These are phyloP conservation scores for Melanostoma mellinum DNA, from an alignment of 2,888 invertebrate species.

Conservation along the genomic window DNA sequence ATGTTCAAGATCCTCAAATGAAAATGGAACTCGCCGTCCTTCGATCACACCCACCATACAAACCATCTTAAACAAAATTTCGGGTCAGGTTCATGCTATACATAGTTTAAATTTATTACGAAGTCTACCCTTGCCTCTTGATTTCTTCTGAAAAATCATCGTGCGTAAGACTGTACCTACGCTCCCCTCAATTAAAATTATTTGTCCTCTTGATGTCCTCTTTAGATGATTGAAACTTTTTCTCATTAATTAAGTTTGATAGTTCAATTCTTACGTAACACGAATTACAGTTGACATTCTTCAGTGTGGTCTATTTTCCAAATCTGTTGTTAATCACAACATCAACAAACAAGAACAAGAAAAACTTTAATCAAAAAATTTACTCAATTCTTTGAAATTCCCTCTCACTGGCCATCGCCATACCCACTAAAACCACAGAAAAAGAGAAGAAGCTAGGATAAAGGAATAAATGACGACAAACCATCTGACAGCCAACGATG, in stretches of 20 bases:
- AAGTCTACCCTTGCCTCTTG: constrained; percentile 30
- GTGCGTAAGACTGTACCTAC: constrained; percentile 35
- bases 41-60: no score
- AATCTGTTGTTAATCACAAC: constrained; percentile 60
- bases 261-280: constrained; percentile 54
- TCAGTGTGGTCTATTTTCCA: constrained; percentile 31
- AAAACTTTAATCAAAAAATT: not conserved
- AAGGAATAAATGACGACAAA: not conserved
- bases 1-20: no score
- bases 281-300: constrained; percentile 32
- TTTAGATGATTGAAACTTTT: no score
- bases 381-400: not conserved
- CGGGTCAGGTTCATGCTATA: constrained; percentile 10
- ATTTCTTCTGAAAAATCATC: constrained; percentile 22
- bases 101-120: constrained; percentile 35
- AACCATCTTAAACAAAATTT: not conserved
- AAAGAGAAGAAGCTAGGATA: not conserved
- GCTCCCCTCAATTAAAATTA: constrained; percentile 31
- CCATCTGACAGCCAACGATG: constrained; percentile 4
- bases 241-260: constrained; percentile 48
- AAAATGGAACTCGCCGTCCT: no score
- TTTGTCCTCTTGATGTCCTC: constrained; percentile 20
- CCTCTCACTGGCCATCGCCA: no score
- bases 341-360: constrained; percentile 52
- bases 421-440: constrained; percentile 19